A percentile compares a stretch with the other conserved stretches of the same genome.
These are phyloP conservation scores for Ascaphus truei DNA, from an alignment of 2,113 vertebrate species.

Conservation along the genomic window DNA sequence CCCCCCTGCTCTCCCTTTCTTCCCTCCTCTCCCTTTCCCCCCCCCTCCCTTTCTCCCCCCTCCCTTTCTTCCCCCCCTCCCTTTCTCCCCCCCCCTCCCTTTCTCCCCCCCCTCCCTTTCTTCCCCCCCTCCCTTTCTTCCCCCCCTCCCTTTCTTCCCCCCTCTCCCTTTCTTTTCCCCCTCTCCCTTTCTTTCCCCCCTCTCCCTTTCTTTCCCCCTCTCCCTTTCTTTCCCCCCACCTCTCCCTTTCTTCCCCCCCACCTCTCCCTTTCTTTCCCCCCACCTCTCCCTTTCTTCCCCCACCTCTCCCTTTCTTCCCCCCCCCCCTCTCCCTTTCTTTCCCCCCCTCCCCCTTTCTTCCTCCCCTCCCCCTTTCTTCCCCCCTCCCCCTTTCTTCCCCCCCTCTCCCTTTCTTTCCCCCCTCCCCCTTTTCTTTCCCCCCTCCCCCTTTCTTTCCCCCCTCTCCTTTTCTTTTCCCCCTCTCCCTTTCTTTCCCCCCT, in stretches of 20 bases:
- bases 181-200: too few relatives aligned
- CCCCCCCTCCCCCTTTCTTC: neutral
- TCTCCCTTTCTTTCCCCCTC: too few relatives aligned
- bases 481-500: neutral
- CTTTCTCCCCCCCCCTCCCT: neutral
- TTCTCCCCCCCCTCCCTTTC: neutral
- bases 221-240: neutral
- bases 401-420: too few relatives aligned
- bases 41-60: too few relatives aligned
- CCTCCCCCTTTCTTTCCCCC: neutral
- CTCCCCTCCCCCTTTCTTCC: neutral
- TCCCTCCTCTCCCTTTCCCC: too few relatives aligned
- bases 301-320: neutral
- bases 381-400: neutral
- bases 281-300: neutral
- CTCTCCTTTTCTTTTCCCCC: neutral
- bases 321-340: neutral
- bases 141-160: neutral
- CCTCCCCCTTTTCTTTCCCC: neutral
- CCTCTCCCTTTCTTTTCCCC: neutral
- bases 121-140: neutral
- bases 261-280: neutral
- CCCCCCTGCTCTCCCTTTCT: neutral
- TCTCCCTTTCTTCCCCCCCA: neutral
- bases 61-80: constrained; percentile 26